A percentile compares a stretch with the other conserved stretches of the same genome.
Conservation (phyloP, 2,797 vertebrate species). For the Arrhamphus sclerolepis region DNA sequence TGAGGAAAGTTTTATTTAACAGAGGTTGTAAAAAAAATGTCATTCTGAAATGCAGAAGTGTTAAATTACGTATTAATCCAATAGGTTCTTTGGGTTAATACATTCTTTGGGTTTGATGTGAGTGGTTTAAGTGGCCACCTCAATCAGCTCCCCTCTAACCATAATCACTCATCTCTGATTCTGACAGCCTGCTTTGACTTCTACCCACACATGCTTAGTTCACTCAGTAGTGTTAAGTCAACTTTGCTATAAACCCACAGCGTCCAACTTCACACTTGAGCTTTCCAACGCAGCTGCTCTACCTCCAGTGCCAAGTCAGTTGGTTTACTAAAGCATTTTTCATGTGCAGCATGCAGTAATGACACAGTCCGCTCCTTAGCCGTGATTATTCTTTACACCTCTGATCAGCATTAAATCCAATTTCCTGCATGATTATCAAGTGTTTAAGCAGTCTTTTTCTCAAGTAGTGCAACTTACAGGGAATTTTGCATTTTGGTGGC, state of each 20-base stretch:
- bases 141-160: slow-evolving; percentile 29
- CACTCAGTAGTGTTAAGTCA: slow-evolving; percentile 63
- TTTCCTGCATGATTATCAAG: slow-evolving; percentile 43
- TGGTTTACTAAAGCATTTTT: slow-evolving; percentile 38
- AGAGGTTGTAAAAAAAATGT: slow-evolving; percentile 1
- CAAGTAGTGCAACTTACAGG: too few species aligned
- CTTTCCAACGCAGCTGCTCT: slow-evolving; percentile 70
- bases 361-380: too few species aligned
- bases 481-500: too few species aligned
- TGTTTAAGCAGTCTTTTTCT: neutral
- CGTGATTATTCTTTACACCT: slow-evolving; percentile 20
- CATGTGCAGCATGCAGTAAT: slow-evolving; percentile 22
- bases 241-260: slow-evolving; percentile 61
- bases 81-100: slow-evolving; percentile 1
- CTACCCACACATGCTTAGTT: slow-evolving; percentile 72
- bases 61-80: slow-evolving; percentile 11
- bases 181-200: slow-evolving; percentile 64
- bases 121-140: slow-evolving; percentile 22
- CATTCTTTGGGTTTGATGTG: neutral
- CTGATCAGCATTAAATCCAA: slow-evolving; percentile 29
- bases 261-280: slow-evolving; percentile 65
- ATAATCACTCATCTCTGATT: slow-evolving; percentile 40
- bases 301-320: slow-evolving; percentile 56
- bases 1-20: slow-evolving; percentile 20
- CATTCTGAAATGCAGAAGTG: slow-evolving; percentile 22